Conservation (phyloP, 2,797 vertebrate genomes). For the Sebastes hubbsi region DNA sequence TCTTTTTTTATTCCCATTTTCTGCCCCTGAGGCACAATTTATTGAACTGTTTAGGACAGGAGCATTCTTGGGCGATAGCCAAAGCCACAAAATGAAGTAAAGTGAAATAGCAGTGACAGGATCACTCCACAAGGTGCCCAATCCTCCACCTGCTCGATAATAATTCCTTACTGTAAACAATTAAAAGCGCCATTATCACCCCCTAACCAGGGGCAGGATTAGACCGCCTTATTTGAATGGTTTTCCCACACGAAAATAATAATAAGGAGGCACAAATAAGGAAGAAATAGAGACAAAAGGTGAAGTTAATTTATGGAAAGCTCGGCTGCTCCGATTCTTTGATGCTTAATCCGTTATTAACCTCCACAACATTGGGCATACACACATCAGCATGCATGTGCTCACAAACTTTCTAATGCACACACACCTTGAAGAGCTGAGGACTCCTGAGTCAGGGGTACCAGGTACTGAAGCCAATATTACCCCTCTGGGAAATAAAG, state of each 20-base stretch:
- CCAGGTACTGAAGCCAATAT: slow-evolving; percentile 40
- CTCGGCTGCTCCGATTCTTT: slow-evolving; percentile 57
- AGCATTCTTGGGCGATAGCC: not conserved
- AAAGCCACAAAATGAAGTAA: not conserved
- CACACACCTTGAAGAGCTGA: slow-evolving; percentile 32
- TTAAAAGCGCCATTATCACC: slow-evolving; percentile 61
- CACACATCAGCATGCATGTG: slow-evolving; percentile 10
- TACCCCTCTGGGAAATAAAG: slow-evolving; percentile 69
- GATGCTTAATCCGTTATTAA: slow-evolving; percentile 71
- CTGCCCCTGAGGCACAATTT: not conserved
- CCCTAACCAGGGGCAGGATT: slow-evolving; percentile 61
- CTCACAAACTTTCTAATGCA: not conserved
- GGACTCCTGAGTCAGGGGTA: slow-evolving; percentile 46
- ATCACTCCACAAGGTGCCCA: slow-evolving; percentile 31
- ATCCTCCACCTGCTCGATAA: slow-evolving; percentile 42
- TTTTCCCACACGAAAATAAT: slow-evolving; percentile 57
- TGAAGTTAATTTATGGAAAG: slow-evolving; percentile 77
- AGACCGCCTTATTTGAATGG: slow-evolving; percentile 54
- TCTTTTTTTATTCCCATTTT: slow-evolving; percentile 1
- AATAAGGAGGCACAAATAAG: slow-evolving; percentile 51
- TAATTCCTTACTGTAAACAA: slow-evolving; percentile 45
- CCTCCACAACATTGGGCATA: slow-evolving; percentile 27
- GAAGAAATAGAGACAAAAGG: slow-evolving; percentile 66
- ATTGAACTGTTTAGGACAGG: not conserved
- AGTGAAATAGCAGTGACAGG: slow-evolving; percentile 19